Percentiles rank a stretch among this genome's conserved stretches.
Conservation (phyloP, 2,888 invertebrate species). For the Drosophila nr. fundita region DNA sequence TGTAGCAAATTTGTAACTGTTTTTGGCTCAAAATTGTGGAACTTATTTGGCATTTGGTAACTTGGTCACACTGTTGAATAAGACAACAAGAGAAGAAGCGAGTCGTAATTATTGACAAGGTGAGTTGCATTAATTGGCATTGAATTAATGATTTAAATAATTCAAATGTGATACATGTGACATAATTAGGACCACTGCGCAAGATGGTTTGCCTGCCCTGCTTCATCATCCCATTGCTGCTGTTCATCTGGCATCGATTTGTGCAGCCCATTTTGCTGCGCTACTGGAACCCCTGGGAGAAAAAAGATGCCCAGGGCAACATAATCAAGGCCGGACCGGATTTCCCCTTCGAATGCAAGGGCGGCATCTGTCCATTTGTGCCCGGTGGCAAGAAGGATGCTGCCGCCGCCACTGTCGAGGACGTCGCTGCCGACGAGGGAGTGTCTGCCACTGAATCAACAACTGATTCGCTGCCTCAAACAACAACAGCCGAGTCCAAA, state of each 20-base stretch:
- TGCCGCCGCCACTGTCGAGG: background rate
- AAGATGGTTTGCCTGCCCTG: slow-evolving; percentile 94
- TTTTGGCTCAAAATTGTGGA: background rate
- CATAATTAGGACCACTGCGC: background rate
- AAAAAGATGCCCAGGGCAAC: slow-evolving; percentile 88
- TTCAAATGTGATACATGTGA: background rate
- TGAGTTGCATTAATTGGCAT: slow-evolving; percentile 19
- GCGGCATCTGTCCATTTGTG: slow-evolving; percentile 86
- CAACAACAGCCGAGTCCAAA: slow-evolving; percentile 38
- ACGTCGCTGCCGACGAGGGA: background rate
- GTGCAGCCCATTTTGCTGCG: slow-evolving; percentile 92
- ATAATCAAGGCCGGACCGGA: slow-evolving; percentile 86
- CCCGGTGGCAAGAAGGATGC: slow-evolving; percentile 56
- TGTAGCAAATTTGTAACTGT: too few relatives aligned
- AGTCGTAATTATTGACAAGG: slow-evolving; percentile 6
- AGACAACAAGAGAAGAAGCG: slow-evolving; percentile 1
- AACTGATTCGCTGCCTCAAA: background rate
- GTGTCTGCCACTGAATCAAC: background rate
- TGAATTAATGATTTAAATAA: background rate
- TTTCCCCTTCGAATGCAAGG: slow-evolving; percentile 87
- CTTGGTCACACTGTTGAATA: slow-evolving; percentile 8
- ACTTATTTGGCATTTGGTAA: background rate
- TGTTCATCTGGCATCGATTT: slow-evolving; percentile 93
- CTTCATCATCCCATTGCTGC: slow-evolving; percentile 92
- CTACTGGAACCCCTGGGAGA: slow-evolving; percentile 93